These are phyloP conservation scores for Bovichtus diacanthus DNA, from an alignment of 2,797 vertebrate genomes.

Conservation along the genomic window DNA sequence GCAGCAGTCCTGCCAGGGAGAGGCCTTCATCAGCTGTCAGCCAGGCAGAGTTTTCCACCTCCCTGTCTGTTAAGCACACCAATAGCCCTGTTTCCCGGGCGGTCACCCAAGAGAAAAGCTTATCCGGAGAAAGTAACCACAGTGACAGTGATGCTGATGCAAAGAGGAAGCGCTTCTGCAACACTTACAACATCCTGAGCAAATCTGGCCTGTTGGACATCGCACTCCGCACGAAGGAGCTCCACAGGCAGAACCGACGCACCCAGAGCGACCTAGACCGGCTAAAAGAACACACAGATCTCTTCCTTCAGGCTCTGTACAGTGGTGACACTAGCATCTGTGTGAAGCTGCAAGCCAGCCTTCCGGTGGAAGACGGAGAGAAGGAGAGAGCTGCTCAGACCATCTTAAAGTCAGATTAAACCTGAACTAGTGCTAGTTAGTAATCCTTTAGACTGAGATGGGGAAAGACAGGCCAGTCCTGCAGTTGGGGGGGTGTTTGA, in stretches of 20 bases:
- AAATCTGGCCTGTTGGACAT: conserved; percentile 93
- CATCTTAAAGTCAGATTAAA: conserved; percentile 61
- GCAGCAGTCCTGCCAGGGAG: conserved; percentile 43
- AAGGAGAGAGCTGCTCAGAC: conserved; percentile 29
- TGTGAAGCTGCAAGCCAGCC: conserved; percentile 85
- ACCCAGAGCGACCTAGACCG: conserved; percentile 90
- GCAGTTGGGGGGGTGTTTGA: conserved; percentile 30
- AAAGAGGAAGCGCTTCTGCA: conserved; percentile 92
- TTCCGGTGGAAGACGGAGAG: conserved; percentile 75
- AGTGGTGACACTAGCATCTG: conserved; percentile 86
- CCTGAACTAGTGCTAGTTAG: conserved; percentile 21
- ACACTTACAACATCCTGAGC: conserved; percentile 92
- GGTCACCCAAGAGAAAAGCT: neutral
- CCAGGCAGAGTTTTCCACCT: conserved; percentile 39
- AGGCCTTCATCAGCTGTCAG: conserved; percentile 40
- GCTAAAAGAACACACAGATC: conserved; percentile 88
- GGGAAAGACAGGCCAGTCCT: conserved; percentile 7
- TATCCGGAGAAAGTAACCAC: conserved; percentile 1
- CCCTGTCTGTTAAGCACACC: conserved; percentile 19
- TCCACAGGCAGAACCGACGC: conserved; percentile 92
- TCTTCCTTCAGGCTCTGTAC: conserved; percentile 88
- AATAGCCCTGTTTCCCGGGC: neutral
- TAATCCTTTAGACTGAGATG: conserved; percentile 48
- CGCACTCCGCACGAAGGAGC: conserved; percentile 94
- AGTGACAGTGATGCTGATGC: conserved; percentile 65